Conservation (phyloP, 2,888 invertebrate genomes). For the Apocheima hispidaria region DNA sequence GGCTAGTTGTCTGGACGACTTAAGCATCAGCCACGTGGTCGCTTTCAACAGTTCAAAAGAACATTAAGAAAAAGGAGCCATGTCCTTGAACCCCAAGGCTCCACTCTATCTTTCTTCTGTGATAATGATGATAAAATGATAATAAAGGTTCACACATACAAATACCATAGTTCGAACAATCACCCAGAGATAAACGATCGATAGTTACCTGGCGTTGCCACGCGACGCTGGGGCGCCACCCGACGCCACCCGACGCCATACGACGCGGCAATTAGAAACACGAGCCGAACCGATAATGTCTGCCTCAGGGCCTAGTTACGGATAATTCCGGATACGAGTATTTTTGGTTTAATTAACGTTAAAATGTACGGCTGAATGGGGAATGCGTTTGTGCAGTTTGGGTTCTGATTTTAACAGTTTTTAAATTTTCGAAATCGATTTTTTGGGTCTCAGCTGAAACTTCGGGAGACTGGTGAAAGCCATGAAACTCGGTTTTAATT, state of each 20-base stretch:
- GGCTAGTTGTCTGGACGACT: too few relatives aligned
- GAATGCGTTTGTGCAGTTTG: slow-evolving; percentile 20
- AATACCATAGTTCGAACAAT: slow-evolving; percentile 1
- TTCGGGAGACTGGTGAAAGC: too few relatives aligned
- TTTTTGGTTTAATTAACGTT: slow-evolving; percentile 43
- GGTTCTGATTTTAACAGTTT: slow-evolving; percentile 1
- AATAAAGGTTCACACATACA: neutral
- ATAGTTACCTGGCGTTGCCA: slow-evolving; percentile 83
- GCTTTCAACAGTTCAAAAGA: too few relatives aligned
- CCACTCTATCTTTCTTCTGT: too few relatives aligned
- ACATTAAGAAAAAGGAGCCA: too few relatives aligned
- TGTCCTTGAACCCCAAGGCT: too few relatives aligned
- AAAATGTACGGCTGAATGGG: slow-evolving; percentile 14
- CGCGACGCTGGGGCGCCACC: slow-evolving; percentile 74
- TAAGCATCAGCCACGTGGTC: too few relatives aligned
- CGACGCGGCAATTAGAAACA: slow-evolving; percentile 85
- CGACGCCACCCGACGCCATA: slow-evolving; percentile 57
- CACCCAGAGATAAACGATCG: slow-evolving; percentile 59
- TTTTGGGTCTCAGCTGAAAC: too few relatives aligned
- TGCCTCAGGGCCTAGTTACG: slow-evolving; percentile 70
- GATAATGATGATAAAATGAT: neutral
- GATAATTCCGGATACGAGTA: slow-evolving; percentile 66
- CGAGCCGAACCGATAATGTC: slow-evolving; percentile 82
- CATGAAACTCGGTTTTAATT: too few relatives aligned
- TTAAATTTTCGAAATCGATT: neutral